phyloP scores from a whole-genome alignment of 2,797 vertebrate species.

The Tapera naevia region DNA sequence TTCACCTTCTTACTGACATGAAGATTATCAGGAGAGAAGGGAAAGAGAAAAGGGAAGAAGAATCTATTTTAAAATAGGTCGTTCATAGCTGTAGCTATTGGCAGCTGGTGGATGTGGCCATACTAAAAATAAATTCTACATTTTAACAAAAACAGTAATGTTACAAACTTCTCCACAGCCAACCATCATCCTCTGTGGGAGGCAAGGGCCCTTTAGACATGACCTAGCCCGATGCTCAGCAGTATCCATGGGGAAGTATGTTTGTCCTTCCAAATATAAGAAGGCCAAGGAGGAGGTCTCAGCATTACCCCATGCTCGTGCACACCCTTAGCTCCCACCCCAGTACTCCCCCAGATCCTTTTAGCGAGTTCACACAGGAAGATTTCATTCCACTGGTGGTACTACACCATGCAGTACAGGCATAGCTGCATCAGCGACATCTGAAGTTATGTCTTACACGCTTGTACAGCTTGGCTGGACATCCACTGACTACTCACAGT shows the following conservation, averaged over 20 bases:
- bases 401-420: not conserved
- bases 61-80: not conserved
- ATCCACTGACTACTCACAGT: not conserved
- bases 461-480: not conserved
- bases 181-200: not conserved
- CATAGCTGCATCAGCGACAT: fast-evolving
- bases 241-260: not conserved
- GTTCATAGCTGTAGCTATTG: not conserved
- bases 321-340: not conserved
- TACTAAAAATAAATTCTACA: conserved; percentile 13
- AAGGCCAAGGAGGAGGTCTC: not conserved
- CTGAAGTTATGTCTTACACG: not conserved
- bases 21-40: not conserved
- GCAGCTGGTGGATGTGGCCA: not conserved
- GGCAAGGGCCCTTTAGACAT: not conserved
- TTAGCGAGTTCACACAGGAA: not conserved
- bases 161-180: not conserved
- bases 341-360: not conserved
- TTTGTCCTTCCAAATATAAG: not conserved
- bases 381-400: not conserved
- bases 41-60: not conserved
- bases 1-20: not conserved
- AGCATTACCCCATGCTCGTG: fast-evolving
- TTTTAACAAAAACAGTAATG: not conserved
- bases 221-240: not conserved